Conservation (phyloP, 2,888 invertebrate species). For the Tetragonisca angustula region DNA sequence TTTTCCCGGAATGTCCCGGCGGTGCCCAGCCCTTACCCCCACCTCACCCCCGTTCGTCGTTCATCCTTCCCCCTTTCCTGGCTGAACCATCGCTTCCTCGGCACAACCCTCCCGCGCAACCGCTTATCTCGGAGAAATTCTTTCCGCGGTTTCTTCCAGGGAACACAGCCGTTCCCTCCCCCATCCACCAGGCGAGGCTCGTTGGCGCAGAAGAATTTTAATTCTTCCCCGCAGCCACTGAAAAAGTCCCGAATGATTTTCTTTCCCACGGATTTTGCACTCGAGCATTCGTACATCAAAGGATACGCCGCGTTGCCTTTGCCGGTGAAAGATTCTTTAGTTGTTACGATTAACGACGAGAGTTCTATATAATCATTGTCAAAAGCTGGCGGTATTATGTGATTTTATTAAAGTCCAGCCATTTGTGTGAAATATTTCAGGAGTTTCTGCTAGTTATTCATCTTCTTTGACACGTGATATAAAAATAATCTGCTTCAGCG, state of each 20-base stretch:
- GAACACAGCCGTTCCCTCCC: slow-evolving; percentile 62
- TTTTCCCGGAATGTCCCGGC: slow-evolving; percentile 78
- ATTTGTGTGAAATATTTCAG: not conserved
- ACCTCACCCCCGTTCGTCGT: slow-evolving; percentile 28
- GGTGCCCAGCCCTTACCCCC: slow-evolving; percentile 56
- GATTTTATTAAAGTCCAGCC: not conserved
- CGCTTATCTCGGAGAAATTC: slow-evolving; percentile 77
- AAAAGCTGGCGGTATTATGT: not conserved
- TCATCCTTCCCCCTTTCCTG: not conserved
- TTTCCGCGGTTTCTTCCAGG: slow-evolving; percentile 72
- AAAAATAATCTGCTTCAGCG: not conserved
- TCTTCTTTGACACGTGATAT: not conserved
- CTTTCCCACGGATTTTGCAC: slow-evolving; percentile 52
- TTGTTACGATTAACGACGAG: not conserved
- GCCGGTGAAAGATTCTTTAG: slow-evolving; percentile 19
- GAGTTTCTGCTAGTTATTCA: not conserved
- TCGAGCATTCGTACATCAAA: slow-evolving; percentile 58
- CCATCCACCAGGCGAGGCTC: slow-evolving; percentile 47
- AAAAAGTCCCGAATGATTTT: slow-evolving; percentile 59
- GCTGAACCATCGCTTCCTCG: slow-evolving; percentile 50
- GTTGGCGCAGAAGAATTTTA: slow-evolving; percentile 75
- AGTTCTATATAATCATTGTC: not conserved
- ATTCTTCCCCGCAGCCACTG: slow-evolving; percentile 64
- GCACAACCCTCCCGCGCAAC: slow-evolving; percentile 54
- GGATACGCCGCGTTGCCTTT: slow-evolving; percentile 30